Evolutionary conservation across 2,888 invertebrate genomes (phyloP), one percentile per base, ranked within the genome.

Genomic region (Plagodis pulveraria): DNA sequence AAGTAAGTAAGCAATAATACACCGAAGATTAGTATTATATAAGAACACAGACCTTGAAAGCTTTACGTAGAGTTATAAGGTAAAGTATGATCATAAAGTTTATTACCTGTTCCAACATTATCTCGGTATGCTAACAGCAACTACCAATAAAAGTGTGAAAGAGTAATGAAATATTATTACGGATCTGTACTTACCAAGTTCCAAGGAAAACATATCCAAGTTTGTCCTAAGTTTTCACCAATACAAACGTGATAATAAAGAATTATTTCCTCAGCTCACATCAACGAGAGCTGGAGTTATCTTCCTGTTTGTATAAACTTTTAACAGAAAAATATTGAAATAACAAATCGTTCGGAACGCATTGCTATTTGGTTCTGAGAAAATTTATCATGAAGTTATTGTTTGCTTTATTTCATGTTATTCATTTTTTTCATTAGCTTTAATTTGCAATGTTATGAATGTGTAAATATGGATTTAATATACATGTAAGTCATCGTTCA

Each of bases 301-400:
- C 62, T 70, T 66, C 68, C 57, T 68, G 67, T 75, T 72, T 67
- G 63, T 63, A 49, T 55, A 69, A 77, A 78, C 67, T 77, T 74
- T 71, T 70, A 69, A 71, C 62, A 62, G 65, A 58, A 69, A 70
- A 66, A 68, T 70, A 65, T 62, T 67, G 61, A 67, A 70, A 68
- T 66, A 51, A 65, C 54, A 65, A 60, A 60, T 62, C 64, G 48
- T 49, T 50, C 22, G 42, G 50, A 41, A 45, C 52, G 46, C 44
- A 22, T 22, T 22, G 22, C 22, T 22, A 22, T 22, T 22, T 22
- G 22, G 22, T 4, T 22, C 22, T 1, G 22, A 22, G 22, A 22
- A 22, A 22, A 1, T 22, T 1, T 22, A 22, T 22, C 22, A 22
- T 22, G 22, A 22, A 22, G 2, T 22, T 22, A 22, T 22, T 22